Percentiles rank a stretch among this genome's conserved stretches.
These are phyloP conservation scores for Saxidomus purpurata DNA, from an alignment of 1,140 invertebrate species.

Conservation along the genomic window DNA sequence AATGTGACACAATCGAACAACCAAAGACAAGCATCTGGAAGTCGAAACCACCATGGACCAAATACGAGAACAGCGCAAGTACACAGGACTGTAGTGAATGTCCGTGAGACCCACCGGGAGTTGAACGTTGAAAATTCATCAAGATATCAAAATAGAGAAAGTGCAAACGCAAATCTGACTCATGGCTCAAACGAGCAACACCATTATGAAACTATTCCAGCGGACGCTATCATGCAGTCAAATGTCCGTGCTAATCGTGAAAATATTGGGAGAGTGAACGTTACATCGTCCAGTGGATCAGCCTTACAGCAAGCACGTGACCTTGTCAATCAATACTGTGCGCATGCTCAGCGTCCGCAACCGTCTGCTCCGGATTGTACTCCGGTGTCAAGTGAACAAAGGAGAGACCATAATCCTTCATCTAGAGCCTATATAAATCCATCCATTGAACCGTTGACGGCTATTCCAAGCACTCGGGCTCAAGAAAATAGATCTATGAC, in stretches of 20 bases:
- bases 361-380: constrained; percentile 35
- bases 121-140: not conserved
- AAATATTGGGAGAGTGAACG: not conserved
- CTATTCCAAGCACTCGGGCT: not conserved
- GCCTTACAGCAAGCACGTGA: constrained; percentile 54
- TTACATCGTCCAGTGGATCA: not conserved
- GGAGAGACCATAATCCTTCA: not conserved
- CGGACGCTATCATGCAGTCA: not conserved
- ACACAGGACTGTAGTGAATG: not conserved
- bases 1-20: not conserved
- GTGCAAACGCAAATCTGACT: not conserved
- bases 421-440: not conserved
- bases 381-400: not conserved
- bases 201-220: constrained; percentile 56
- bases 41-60: too few species aligned
- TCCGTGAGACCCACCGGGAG: not conserved
- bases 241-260: not conserved
- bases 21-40: not conserved
- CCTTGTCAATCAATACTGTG: constrained; percentile 17
- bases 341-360: constrained; percentile 23
- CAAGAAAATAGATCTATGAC: not conserved
- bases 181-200: not conserved
- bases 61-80: not conserved
- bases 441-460: not conserved
- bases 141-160: not conserved